phyloP scores from a whole-genome alignment of 2,888 invertebrate genomes.

The Bruchidius siliquastri region DNA sequence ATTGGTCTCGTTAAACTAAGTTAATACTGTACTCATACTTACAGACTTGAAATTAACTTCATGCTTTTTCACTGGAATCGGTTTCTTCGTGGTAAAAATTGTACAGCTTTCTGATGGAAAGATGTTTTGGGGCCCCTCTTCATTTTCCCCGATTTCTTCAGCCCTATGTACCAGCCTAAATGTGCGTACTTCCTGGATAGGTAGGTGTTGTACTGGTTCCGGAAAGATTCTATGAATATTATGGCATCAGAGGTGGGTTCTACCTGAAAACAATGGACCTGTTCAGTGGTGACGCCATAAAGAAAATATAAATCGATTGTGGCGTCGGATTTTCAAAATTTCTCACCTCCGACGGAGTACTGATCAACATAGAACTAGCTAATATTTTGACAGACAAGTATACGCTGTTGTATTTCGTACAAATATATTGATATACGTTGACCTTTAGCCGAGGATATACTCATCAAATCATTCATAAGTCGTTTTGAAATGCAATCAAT shows the following conservation, averaged over 20 bases:
- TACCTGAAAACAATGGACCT: conserved; percentile 37
- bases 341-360: too few species aligned
- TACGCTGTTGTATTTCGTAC: too few species aligned
- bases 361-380: too few species aligned
- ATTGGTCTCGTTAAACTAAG: background rate
- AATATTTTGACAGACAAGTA: too few species aligned
- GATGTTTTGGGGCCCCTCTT: conserved; percentile 55
- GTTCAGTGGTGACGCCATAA: too few species aligned
- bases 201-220: conserved; percentile 55
- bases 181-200: conserved; percentile 54
- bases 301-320: background rate
- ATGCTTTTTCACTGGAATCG: conserved; percentile 30
- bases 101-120: conserved; percentile 56
- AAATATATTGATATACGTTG: too few species aligned
- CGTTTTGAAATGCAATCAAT: too few species aligned
- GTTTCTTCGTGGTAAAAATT: conserved; percentile 50
- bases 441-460: too few species aligned
- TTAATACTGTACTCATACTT: conserved; percentile 4
- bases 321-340: too few species aligned
- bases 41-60: background rate
- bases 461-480: too few species aligned
- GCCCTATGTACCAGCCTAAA: conserved; percentile 57
- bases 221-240: conserved; percentile 54
- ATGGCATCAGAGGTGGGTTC: conserved; percentile 48
- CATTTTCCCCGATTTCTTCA: conserved; percentile 57